Conservation (phyloP, 2,113 vertebrate genomes). For the Vidua chalybeata region DNA sequence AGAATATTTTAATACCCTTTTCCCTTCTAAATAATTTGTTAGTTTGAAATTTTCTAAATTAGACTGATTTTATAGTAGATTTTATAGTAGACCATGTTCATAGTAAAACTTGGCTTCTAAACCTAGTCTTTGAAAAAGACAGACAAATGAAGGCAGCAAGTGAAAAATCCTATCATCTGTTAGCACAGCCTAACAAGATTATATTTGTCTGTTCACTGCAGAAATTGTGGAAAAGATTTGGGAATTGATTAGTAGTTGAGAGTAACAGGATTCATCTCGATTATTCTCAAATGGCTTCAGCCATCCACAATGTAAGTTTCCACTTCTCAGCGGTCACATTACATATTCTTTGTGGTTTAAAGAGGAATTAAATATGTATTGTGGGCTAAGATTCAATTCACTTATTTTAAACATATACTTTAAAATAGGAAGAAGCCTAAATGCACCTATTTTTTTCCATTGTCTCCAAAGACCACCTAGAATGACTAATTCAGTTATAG, state of each 20-base stretch:
- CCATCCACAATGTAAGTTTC: neutral
- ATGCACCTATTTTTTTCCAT: neutral
- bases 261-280: neutral
- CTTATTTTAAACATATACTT: neutral
- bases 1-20: accelerated
- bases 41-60: neutral
- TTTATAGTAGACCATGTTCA: neutral
- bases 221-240: neutral
- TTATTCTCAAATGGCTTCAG: neutral
- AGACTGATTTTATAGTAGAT: neutral
- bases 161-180: neutral
- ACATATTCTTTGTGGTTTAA: neutral
- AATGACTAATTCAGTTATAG: neutral
- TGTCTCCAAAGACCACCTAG: neutral
- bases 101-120: neutral
- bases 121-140: neutral
- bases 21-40: neutral
- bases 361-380: neutral
- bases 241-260: neutral
- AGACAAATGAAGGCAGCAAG: neutral
- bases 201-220: neutral
- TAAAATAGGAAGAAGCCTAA: neutral
- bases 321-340: neutral
- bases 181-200: neutral
- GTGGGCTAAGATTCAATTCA: neutral